Evolutionary conservation across 2,888 invertebrate species (phyloP).

Genomic region (Carcina quercana): DNA sequence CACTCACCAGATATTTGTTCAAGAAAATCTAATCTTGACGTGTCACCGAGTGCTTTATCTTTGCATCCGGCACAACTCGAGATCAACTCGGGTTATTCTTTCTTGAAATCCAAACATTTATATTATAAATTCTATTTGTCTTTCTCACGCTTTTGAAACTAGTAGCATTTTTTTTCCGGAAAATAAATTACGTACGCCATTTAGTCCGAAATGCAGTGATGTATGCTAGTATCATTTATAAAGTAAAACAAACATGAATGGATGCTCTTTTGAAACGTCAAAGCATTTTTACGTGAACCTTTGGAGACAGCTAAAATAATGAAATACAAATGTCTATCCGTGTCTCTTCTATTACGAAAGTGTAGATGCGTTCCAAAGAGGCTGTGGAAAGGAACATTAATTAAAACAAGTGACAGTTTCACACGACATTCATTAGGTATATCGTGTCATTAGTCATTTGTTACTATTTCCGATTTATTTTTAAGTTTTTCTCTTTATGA

Average conservation of each 20-base stretch:
- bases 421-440: slow-evolving; percentile 58
- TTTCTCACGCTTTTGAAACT: slow-evolving; percentile 50
- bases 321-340: slow-evolving; percentile 45
- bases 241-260: slow-evolving; percentile 29
- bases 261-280: slow-evolving; percentile 36
- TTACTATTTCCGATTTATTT: slow-evolving; percentile 61
- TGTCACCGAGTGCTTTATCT: slow-evolving; percentile 57
- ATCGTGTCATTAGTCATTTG: slow-evolving; percentile 55
- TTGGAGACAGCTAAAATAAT: slow-evolving; percentile 42
- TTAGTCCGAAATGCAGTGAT: no score
- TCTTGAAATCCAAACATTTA: slow-evolving; percentile 35
- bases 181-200: no score
- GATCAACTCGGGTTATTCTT: slow-evolving; percentile 26
- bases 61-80: slow-evolving; percentile 48
- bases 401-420: slow-evolving; percentile 57
- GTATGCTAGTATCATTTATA: slow-evolving; percentile 34
- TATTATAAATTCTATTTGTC: slow-evolving; percentile 33
- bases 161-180: no score
- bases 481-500: slow-evolving; percentile 48
- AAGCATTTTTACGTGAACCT: slow-evolving; percentile 45
- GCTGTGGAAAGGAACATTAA: slow-evolving; percentile 48
- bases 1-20: slow-evolving; percentile 42
- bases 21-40: slow-evolving; percentile 54
- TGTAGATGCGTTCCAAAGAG: slow-evolving; percentile 25
- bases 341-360: slow-evolving; percentile 39